Evolutionary conservation across 2,888 invertebrate species (phyloP).

Genomic region (Acanthopleura granulata): DNA sequence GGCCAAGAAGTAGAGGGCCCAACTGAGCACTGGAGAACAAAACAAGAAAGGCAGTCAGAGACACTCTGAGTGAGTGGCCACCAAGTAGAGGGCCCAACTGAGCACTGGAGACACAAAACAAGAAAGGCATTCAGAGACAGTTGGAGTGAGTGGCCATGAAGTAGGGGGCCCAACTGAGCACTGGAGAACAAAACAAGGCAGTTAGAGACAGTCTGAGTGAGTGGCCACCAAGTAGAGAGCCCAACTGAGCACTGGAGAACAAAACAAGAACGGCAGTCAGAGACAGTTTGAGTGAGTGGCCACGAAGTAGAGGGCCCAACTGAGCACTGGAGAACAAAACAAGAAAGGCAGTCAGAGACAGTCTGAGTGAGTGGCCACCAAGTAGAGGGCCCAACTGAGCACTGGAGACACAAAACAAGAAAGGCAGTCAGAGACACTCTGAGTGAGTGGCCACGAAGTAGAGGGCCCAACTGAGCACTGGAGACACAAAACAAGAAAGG

Average conservation of each 20-base stretch:
- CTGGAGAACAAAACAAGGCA: too few species aligned
- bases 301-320: too few species aligned
- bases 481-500: too few species aligned
- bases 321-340: too few species aligned
- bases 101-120: constrained; percentile 50
- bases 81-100: constrained; percentile 67
- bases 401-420: constrained; percentile 47
- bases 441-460: constrained; percentile 66
- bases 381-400: constrained; percentile 67
- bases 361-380: constrained; percentile 63
- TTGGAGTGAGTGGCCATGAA: constrained; percentile 65
- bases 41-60: background rate
- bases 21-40: constrained; percentile 59
- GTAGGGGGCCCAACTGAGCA: constrained; percentile 67
- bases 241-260: too few species aligned
- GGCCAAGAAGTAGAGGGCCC: constrained; percentile 68
- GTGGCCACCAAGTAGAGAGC: too few species aligned
- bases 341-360: too few species aligned
- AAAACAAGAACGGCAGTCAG: too few species aligned
- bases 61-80: constrained; percentile 42
- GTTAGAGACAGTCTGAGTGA: too few species aligned
- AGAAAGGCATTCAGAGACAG: too few species aligned
- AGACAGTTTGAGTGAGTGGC: too few species aligned
- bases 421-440: too few species aligned
- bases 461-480: constrained; percentile 67